Percentiles rank a stretch among this genome's conserved stretches.
These are phyloP conservation scores for Enteromius trimaculatus DNA, from an alignment of 2,797 vertebrate species.

Conservation along the genomic window DNA sequence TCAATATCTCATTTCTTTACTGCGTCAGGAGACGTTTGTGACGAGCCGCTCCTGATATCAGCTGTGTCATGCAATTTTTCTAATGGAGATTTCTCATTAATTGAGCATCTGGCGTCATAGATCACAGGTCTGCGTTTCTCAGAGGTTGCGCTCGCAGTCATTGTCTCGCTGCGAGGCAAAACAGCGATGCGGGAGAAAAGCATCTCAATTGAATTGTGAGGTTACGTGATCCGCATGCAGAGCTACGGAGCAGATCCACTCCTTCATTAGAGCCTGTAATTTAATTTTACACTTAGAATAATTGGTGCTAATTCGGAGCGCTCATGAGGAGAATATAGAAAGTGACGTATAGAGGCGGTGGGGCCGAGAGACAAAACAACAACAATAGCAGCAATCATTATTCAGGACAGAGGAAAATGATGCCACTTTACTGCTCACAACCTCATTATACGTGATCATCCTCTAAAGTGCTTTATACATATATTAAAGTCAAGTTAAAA, in stretches of 20 bases:
- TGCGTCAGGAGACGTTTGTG: constrained; percentile 68
- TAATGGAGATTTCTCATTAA: constrained; percentile 80
- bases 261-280: constrained; percentile 49
- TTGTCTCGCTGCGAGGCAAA: constrained; percentile 46
- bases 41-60: constrained; percentile 73
- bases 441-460: not conserved
- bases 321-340: constrained; percentile 42
- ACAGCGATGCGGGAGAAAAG: constrained; percentile 25
- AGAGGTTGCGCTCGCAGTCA: constrained; percentile 56
- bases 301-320: constrained; percentile 56
- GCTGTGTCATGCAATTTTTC: constrained; percentile 76
- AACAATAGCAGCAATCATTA: not conserved
- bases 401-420: not conserved
- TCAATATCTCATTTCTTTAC: constrained; percentile 76
- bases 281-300: constrained; percentile 55
- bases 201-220: constrained; percentile 39
- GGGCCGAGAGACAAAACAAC: not conserved
- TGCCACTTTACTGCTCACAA: not conserved
- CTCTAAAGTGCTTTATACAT: not conserved
- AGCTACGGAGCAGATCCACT: constrained; percentile 35
- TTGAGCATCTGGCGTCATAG: constrained; percentile 65
- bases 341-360: constrained; percentile 12
- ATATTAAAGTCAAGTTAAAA: not conserved
- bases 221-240: constrained; percentile 42
- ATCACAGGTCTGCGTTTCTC: constrained; percentile 69